Conservation (phyloP, 2,113 vertebrate genomes). For the Salvelinus namaycush region DNA sequence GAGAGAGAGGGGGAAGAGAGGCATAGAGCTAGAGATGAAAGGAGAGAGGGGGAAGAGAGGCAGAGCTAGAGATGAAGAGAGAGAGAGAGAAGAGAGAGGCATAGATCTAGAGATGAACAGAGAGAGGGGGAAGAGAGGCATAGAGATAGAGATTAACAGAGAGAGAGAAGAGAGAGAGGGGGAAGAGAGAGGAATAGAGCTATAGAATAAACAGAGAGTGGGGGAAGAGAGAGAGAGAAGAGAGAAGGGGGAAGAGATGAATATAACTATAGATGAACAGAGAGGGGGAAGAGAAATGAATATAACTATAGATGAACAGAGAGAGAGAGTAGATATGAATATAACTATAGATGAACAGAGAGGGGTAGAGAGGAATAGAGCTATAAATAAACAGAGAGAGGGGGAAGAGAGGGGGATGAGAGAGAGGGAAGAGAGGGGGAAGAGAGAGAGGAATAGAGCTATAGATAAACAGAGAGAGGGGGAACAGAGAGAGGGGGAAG, state of each 20-base stretch:
- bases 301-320: background rate
- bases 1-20: background rate
- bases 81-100: background rate
- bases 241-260: background rate
- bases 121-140: background rate
- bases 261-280: background rate
- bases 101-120: background rate
- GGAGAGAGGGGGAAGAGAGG: background rate
- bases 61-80: no score
- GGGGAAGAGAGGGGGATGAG: fast-evolving
- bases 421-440: background rate
- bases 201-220: background rate
- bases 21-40: background rate
- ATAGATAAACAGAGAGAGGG: no score
- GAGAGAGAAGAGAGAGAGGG: background rate
- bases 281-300: background rate
- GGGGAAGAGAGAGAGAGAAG: background rate
- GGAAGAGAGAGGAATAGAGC: no score
- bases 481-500: background rate
- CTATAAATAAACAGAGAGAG: background rate
- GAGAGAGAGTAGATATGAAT: no score
- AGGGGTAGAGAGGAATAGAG: no score
- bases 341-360: no score
- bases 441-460: fast-evolving
- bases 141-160: no score